Evolutionary conservation across 2,113 vertebrate species (phyloP), one percentile per base, ranked within the genome.

Genomic region (Todiramphus saurophagus): DNA sequence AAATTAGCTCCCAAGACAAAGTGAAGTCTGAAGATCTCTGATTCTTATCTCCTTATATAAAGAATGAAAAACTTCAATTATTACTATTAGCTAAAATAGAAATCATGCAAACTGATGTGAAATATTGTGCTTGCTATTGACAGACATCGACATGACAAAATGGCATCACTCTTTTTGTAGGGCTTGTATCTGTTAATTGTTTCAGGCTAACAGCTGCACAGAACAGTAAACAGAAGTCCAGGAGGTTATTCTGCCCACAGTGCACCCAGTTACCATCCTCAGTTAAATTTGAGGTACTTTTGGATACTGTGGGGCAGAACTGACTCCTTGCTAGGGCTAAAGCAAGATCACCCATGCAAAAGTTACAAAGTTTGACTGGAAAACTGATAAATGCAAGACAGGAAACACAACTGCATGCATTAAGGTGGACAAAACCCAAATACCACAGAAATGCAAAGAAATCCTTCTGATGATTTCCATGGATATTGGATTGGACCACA

Each of bases 51-150:
- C 35, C 51, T 91, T 43, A 86, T 79, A 84, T 58, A 82, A 94
- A 91, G 70, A 94, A 80, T 1, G 0, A 93, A 93, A 94, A 16
- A 84, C 25, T 93, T 91, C 3, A 5, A 55, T 94, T 94, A 92
- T 93, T 95, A 92, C 44, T 95, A 46, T 86, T 81, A 69, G 87
- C 58, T 93, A 68, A 94, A 94, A 94, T 83, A 95, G 35, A 89
- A 92, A 89, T 87, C 30, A 68, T 97, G 94, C 96, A 97, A 94
- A 96, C 39, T 39, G 33, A 73, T 91, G 58, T 92, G 91, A 93
- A 94, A 80, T 81, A 93, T 91, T 98, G 96, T 97, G 96, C 97
- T 97, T 97, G 64, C 83, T 93, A 58, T 33, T 86, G 87, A 83
- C 69, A 93, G 73, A 87, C n/a, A 55, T 1, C 2, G 11, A 63